Evolutionary conservation across 2,797 vertebrate species (phyloP), one percentile per base, ranked within the genome.

Genomic region (Eupleurogrammus muticus): DNA sequence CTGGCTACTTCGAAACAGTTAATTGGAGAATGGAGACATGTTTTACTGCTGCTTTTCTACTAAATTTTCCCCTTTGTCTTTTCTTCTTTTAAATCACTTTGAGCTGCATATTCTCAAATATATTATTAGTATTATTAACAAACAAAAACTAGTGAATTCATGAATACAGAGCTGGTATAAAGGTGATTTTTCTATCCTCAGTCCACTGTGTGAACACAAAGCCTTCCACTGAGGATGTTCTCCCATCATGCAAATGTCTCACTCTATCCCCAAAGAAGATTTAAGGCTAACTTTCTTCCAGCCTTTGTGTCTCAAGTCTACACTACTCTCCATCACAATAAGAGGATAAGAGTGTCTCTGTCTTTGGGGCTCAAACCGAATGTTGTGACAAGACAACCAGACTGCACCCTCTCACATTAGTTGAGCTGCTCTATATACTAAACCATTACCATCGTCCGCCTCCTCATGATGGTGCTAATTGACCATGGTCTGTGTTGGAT

Each of bases 311-410:
- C 35, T 66, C 47, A 36, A 36, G 50, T 66, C 73, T 80, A 23
- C 68, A 24, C 67, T 75, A 42, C 72, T 88, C 83, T 85, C 69
- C 79, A 79, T 83, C 69, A 81, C 81, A 86, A 74, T 89, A 84
- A 90, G 86, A 82, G 84, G 87, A 79, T 86, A 83, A 89, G 4
- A 13, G 72, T 11, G 61, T 79, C 80, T 87, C 23, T 47, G 80
- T 86, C 81, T 80, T 71, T 75, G 54, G 56, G 73, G 75, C 70
- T 88, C 71, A 76, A 61, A 73, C 70, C 65, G 60, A 77, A 61
- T 84, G 77, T 88, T 87, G 73, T 85, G 82, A 88, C 80, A 82
- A 79, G 80, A 75, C 54, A 52, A 23, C 76, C 69, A 81, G 75
- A 62, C 75, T 75, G 62, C 72, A 78, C 50, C 64, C 61, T 75